A percentile compares a stretch with the other conserved stretches of the same genome.
phyloP scores from a whole-genome alignment of 2,888 invertebrate species.

The Piscicola geometra region DNA sequence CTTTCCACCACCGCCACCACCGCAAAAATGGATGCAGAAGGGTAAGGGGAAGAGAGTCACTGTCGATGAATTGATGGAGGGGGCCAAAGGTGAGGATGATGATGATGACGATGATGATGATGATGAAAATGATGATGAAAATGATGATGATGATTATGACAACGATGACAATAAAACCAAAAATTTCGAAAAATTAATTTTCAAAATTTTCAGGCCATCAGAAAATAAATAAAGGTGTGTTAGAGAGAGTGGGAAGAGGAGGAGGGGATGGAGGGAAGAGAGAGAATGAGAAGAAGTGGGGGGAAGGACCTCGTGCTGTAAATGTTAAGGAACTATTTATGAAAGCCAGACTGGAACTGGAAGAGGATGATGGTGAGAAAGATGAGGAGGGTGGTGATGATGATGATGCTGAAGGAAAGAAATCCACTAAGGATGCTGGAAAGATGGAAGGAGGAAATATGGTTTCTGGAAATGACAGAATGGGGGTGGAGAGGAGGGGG shows the following conservation, averaged over 20 bases:
- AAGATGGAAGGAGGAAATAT: background rate
- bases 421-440: background rate
- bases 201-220: no score
- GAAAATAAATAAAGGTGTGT: no score
- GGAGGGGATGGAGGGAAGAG: no score
- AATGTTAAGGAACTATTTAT: no score
- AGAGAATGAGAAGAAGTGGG: conserved; percentile 7
- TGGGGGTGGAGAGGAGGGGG: background rate
- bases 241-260: no score
- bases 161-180: conserved; percentile 24
- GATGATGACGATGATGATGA: conserved; percentile 32
- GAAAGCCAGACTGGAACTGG: conserved; percentile 11
- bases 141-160: conserved; percentile 34
- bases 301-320: no score
- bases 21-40: no score
- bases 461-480: background rate
- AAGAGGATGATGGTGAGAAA: background rate
- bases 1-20: background rate
- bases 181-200: no score
- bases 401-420: background rate
- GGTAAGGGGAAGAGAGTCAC: background rate
- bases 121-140: conserved; percentile 29
- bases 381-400: background rate
- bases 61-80: background rate
- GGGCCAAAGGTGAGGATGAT: conserved; percentile 4